phyloP scores from a whole-genome alignment of 2,113 vertebrate species.

The Pelobates fuscus region DNA sequence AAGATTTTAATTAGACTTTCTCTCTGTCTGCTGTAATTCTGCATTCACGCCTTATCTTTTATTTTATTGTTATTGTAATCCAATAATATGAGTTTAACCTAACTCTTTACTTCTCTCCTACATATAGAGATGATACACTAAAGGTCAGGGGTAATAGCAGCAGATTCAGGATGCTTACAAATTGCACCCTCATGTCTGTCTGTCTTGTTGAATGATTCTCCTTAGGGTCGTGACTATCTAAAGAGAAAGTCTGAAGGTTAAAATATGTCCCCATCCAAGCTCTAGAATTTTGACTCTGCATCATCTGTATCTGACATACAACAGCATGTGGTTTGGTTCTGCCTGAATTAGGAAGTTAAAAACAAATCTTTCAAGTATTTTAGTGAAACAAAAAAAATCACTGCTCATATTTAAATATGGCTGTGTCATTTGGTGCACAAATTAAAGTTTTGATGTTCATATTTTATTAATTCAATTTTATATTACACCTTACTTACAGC shows the following conservation, averaged over 20 bases:
- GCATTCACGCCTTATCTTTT: too few relatives aligned
- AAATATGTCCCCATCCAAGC: conserved; percentile 76
- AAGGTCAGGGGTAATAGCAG: conserved; percentile 78
- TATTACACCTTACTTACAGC: too few relatives aligned
- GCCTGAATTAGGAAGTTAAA: neutral
- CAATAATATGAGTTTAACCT: too few relatives aligned
- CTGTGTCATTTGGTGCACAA: too few relatives aligned
- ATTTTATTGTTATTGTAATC: too few relatives aligned
- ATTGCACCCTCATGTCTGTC: conserved; percentile 83
- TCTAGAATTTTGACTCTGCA: conserved; percentile 79
- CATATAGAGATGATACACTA: too few relatives aligned
- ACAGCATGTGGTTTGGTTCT: conserved; percentile 79
- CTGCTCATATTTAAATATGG: too few relatives aligned
- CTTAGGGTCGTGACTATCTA: conserved; percentile 82
- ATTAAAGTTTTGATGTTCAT: too few relatives aligned
- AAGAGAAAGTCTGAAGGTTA: conserved; percentile 82
- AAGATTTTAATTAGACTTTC: too few relatives aligned
- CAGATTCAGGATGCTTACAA: conserved; percentile 79
- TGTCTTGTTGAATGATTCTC: conserved; percentile 84
- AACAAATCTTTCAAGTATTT: neutral
- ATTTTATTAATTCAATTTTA: too few relatives aligned
- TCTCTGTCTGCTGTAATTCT: too few relatives aligned
- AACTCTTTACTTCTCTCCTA: too few relatives aligned
- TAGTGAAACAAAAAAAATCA: neutral
- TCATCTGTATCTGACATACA: conserved; percentile 78